Base-by-base conservation (phyloP, 2,888 invertebrate genomes). In the Archips crataeganus region DNA sequence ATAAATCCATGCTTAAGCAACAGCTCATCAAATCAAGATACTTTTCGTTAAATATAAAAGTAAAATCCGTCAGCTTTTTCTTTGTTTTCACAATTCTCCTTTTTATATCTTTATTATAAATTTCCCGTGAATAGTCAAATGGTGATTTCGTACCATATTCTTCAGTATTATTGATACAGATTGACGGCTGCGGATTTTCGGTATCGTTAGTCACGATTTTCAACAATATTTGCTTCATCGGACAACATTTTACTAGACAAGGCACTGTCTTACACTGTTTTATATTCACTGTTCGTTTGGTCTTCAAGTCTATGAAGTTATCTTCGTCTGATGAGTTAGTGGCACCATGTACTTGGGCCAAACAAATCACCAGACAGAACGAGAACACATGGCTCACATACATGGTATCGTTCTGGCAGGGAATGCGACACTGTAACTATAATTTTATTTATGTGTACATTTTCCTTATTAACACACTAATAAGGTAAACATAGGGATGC, bases 201-300 rank as follows among this genome's bases (percentile, higher is more conserved):
- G 6, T 39, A 4, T 6, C 39, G 2, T 3, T 0, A 15, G 11
- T 36, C 8, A 8, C 13, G n/a, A 61, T 39, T 8, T 11, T 60
- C 2, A 61, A 11, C 13, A 69, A 23, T 34, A 69, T 51, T 69
- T 69, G 36, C 8, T 61, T 39, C 36, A n/a, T 15, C 13, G 61
- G 69, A 39, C 69, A 69, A 39, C 69, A 69, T 34, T 69, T 69
- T 8, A 36, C 39, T 11, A 69, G 36, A 34, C 69, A 69, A 4
- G 47, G 36, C n/a, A 5, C 36, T 13, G 59, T 34, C n/a, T 34
- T 60, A 47, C 68, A 68, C 9, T 60, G 34, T 59, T 32, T 10
- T n/a, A 47, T 36, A 1, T 34, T 47, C 34, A 68, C 59, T 36
- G n/a, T 11, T 13, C 23, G 11, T 5, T 45, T 45, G 11, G 42